Percentiles rank a stretch among this genome's conserved stretches.
Conservation (phyloP, 2,888 invertebrate species). For the Tiphia femorata region DNA sequence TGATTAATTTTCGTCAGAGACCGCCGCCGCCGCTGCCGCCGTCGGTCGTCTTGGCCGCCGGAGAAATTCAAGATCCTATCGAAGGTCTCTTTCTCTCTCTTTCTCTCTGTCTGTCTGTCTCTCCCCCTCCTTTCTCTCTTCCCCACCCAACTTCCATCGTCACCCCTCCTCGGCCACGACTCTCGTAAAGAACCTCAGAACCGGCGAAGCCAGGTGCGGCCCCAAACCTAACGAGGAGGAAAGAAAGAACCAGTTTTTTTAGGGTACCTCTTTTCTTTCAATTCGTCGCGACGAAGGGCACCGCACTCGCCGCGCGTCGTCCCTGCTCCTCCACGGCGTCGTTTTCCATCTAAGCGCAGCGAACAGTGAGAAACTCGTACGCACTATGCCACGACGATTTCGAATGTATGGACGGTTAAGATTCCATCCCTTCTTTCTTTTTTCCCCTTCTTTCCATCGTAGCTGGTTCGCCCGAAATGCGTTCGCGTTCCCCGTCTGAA, state of each 20-base stretch:
- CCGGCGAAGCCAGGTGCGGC: conserved; percentile 61
- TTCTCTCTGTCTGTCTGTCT: conserved; percentile 3
- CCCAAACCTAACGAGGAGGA: conserved; percentile 50
- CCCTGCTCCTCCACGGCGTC: no score
- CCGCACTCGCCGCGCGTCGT: conserved; percentile 27
- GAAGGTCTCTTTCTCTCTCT: conserved; percentile 32
- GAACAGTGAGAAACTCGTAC: no score
- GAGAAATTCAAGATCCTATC: conserved; percentile 53
- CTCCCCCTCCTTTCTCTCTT: conserved; percentile 6
- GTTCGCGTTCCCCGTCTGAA: no score
- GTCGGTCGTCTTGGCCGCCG: conserved; percentile 6
- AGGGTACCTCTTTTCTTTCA: conserved; percentile 48
- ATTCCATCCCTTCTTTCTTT: no score
- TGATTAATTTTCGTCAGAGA: conserved; percentile 41
- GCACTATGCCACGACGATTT: no score
- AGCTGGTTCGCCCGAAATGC: no score
- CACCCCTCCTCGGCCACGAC: no score
- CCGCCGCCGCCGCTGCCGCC: conserved; percentile 16
- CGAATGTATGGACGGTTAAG: no score
- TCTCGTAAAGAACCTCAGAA: conserved; percentile 32
- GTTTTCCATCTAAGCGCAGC: no score
- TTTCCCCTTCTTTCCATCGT: no score
- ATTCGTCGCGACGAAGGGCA: conserved; percentile 52
- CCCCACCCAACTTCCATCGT: conserved; percentile 10
- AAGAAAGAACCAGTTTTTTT: conserved; percentile 56